Percentiles rank a stretch among this genome's conserved stretches.
These are phyloP conservation scores for Anneissia japonica DNA, from an alignment of 35 echinoderm and acorn worm genomes.

Conservation along the genomic window DNA sequence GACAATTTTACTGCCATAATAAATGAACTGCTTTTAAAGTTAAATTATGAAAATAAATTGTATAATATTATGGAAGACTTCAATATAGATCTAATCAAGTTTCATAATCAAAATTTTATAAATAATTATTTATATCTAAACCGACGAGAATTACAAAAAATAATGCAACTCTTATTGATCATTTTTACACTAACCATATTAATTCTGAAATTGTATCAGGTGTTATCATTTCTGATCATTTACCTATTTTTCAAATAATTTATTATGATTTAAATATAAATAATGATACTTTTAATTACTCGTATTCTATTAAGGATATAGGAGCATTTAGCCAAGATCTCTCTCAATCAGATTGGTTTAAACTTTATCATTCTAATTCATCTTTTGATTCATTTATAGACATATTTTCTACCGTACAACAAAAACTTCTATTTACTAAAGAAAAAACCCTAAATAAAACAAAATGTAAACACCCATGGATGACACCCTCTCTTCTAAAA, in stretches of 20 bases:
- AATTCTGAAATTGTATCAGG: neutral
- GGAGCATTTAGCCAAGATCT: neutral
- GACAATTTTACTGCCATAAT: neutral
- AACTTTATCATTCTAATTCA: neutral
- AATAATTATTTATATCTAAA: neutral
- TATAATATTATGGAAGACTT: neutral
- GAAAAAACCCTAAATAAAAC: neutral
- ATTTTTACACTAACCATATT: neutral
- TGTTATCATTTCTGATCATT: neutral
- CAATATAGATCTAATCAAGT: neutral
- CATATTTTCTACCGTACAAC: neutral
- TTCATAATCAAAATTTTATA: neutral
- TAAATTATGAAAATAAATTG: neutral
- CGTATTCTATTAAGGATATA: neutral
- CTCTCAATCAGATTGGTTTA: neutral
- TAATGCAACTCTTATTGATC: neutral
- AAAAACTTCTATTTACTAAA: neutral
- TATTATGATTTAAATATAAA: neutral
- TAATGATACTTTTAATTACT: neutral
- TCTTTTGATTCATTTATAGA: neutral
- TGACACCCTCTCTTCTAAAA: neutral
- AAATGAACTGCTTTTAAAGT: neutral
- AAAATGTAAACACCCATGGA: neutral
- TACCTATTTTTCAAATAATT: neutral
- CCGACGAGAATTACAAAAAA: conserved; percentile 7